Evolutionary conservation across 1,140 invertebrate genomes (phyloP).

Genomic region (Rhynchophorus ferrugineus): DNA sequence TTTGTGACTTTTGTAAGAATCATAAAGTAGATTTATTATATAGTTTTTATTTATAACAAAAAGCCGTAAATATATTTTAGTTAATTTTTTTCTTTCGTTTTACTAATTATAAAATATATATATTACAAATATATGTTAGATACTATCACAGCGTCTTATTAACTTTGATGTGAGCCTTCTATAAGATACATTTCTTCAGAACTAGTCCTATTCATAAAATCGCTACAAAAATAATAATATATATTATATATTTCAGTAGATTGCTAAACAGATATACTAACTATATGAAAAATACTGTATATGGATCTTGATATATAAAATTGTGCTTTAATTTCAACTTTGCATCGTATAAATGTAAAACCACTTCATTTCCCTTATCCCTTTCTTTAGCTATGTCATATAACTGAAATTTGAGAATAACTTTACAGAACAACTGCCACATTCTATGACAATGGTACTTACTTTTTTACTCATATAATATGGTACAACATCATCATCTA

Average conservation of each 20-base stretch:
- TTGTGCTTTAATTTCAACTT: constrained; percentile 23
- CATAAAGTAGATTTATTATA: too few relatives aligned
- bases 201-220: constrained; percentile 8
- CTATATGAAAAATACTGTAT: constrained; percentile 23
- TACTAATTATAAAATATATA: too few relatives aligned
- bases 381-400: constrained; percentile 20
- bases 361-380: constrained; percentile 11
- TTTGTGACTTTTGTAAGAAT: too few relatives aligned
- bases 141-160: constrained; percentile 22
- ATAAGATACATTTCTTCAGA: background rate
- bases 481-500: constrained; percentile 35
- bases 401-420: constrained; percentile 20
- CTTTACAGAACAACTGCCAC: background rate
- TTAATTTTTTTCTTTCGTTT: too few relatives aligned
- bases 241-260: background rate
- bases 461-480: constrained; percentile 33
- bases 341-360: constrained; percentile 21
- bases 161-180: constrained; percentile 25
- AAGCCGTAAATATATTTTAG: too few relatives aligned
- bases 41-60: too few relatives aligned
- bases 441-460: constrained; percentile 1
- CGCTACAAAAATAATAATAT: constrained; percentile 5
- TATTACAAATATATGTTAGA: too few relatives aligned
- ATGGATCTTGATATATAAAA: constrained; percentile 28
- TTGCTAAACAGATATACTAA: constrained; percentile 12